Evolutionary conservation across 2,113 vertebrate genomes (phyloP).

Genomic region (Tringa solitaria): DNA sequence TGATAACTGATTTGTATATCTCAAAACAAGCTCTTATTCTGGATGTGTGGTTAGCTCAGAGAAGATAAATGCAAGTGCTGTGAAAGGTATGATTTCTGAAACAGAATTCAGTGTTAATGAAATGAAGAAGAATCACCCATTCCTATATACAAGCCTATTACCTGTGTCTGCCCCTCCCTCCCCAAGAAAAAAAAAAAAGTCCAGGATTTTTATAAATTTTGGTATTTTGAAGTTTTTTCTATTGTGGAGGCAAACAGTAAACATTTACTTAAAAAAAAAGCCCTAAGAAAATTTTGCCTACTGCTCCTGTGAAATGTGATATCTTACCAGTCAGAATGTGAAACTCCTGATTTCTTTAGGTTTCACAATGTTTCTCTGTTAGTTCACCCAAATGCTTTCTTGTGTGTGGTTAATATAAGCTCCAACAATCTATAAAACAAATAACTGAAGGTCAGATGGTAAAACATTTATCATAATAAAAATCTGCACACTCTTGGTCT

Average conservation of each 20-base stretch:
- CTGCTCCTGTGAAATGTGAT: not conserved
- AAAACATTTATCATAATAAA: slow-evolving; percentile 17
- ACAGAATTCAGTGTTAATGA: not conserved
- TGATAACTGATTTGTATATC: not conserved
- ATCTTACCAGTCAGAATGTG: not conserved
- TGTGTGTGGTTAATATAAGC: not conserved
- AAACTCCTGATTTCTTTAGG: not conserved
- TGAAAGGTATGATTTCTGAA: not conserved
- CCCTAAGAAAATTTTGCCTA: not conserved
- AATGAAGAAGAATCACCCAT: not conserved
- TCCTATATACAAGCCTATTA: not conserved
- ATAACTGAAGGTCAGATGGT: not conserved
- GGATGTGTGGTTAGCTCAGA: not conserved
- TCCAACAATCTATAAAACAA: not conserved
- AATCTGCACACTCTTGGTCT: not conserved
- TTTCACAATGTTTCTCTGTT: not conserved
- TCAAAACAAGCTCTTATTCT: not conserved
- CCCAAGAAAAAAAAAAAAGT: not conserved
- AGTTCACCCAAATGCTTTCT: not conserved
- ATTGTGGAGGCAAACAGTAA: not conserved
- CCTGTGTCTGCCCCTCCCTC: accelerated
- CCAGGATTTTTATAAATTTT: not conserved
- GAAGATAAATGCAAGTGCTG: not conserved
- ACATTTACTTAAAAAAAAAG: not conserved
- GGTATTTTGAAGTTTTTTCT: not conserved